A percentile compares a stretch with the other conserved stretches of the same genome.
phyloP scores from a whole-genome alignment of 2,888 invertebrate species.

The Habroteleia sp. region DNA sequence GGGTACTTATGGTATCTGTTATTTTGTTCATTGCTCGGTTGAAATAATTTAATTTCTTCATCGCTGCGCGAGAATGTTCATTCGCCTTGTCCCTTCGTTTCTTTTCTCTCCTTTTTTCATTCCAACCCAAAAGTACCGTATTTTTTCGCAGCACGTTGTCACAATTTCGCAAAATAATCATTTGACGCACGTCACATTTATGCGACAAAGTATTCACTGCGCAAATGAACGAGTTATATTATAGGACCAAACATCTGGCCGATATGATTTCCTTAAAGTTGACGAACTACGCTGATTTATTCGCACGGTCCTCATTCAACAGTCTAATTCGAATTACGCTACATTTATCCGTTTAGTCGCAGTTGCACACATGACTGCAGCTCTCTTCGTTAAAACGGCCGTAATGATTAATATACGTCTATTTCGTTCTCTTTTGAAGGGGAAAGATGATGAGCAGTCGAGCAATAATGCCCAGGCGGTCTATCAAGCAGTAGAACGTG shows the following conservation, averaged over 20 bases:
- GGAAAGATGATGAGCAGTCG: conserved; percentile 58
- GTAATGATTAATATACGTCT: conserved; percentile 60
- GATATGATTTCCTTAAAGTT: conserved; percentile 49
- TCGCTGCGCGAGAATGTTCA: conserved; percentile 10
- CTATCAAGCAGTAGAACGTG: conserved; percentile 54
- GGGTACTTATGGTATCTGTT: conserved; percentile 23
- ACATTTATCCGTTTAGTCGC: conserved; percentile 62
- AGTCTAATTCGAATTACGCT: conserved; percentile 58
- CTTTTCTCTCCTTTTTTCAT: conserved; percentile 1
- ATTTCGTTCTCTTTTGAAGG: conserved; percentile 59
- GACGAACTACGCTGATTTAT: conserved; percentile 46
- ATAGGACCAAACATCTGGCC: conserved; percentile 29
- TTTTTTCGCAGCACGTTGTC: conserved; percentile 30
- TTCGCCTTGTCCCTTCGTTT: too few species aligned
- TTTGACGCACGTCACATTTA: conserved; percentile 19
- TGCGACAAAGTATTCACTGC: conserved; percentile 35
- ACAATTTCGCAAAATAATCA: conserved; percentile 51
- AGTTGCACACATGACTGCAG: conserved; percentile 63
- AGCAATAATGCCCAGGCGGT: conserved; percentile 57
- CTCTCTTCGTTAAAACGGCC: conserved; percentile 44
- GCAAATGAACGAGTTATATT: conserved; percentile 28
- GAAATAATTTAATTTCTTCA: conserved; percentile 55
- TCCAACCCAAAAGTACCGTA: neutral
- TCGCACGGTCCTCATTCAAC: conserved; percentile 38
- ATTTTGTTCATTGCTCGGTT: conserved; percentile 31